phyloP scores from a whole-genome alignment of 2,797 vertebrate species.

The Anisognathus igniventris region DNA sequence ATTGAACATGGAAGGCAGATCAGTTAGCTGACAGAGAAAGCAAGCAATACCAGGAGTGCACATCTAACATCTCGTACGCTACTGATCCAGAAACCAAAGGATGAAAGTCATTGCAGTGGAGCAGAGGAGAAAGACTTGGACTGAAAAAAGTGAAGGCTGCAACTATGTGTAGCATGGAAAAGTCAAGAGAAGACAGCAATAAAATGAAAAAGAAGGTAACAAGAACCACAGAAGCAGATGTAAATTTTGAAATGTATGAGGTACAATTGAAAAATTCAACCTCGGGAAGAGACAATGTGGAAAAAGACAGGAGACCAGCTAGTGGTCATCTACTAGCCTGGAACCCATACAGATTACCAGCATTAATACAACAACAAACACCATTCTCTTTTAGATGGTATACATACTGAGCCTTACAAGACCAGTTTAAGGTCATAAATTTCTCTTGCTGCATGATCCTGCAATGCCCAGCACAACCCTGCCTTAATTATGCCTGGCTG shows the following conservation, averaged over 20 bases:
- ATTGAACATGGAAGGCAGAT: neutral
- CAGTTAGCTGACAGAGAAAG: neutral
- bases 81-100: neutral
- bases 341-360: neutral
- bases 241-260: neutral
- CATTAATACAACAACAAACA: neutral
- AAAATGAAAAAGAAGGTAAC: neutral
- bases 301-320: neutral
- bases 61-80: fast-evolving
- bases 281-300: neutral
- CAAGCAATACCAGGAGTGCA: neutral
- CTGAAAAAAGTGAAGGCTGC: neutral
- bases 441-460: neutral
- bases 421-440: neutral
- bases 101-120: neutral
- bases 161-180: neutral
- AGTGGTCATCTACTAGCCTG: neutral
- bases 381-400: neutral
- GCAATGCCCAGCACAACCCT: neutral
- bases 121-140: neutral
- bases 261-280: neutral
- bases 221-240: neutral
- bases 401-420: neutral
- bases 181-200: neutral
- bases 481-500: neutral